phyloP scores from a whole-genome alignment of 2,888 invertebrate genomes.

The Protodeltote pygarga region DNA sequence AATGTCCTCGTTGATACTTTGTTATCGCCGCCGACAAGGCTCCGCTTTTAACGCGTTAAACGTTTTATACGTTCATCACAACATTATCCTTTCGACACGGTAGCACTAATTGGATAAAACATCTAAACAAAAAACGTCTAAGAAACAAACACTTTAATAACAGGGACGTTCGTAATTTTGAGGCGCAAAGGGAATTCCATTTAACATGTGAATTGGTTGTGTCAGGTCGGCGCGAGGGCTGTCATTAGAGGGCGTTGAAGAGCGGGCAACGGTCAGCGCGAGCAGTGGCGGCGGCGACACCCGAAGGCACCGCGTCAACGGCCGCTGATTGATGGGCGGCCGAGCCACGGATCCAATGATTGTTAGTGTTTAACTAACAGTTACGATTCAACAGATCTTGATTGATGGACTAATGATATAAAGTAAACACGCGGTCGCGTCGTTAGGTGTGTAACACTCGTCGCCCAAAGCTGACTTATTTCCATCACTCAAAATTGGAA shows the following conservation, averaged over 20 bases:
- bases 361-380: constrained; percentile 85
- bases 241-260: constrained; percentile 70
- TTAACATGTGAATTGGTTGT: constrained; percentile 86
- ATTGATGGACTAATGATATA: constrained; percentile 86
- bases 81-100: constrained; percentile 87
- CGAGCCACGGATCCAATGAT: constrained; percentile 70
- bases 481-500: constrained; percentile 61
- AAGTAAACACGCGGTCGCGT: constrained; percentile 77
- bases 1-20: constrained; percentile 52
- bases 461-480: constrained; percentile 65
- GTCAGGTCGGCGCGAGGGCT: constrained; percentile 75
- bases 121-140: constrained; percentile 78
- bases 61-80: constrained; percentile 79
- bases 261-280: constrained; percentile 40
- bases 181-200: constrained; percentile 84
- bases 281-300: constrained; percentile 52
- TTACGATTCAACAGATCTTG: constrained; percentile 82
- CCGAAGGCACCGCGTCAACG: constrained; percentile 67
- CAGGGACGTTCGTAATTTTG: constrained; percentile 77
- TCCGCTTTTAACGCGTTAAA: constrained; percentile 81
- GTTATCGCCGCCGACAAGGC: constrained; percentile 69
- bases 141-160: constrained; percentile 86
- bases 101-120: constrained; percentile 86
- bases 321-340: constrained; percentile 79
- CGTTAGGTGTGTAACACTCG: constrained; percentile 67